Base-by-base conservation (phyloP, 2,888 invertebrate species). In the Agrilus mali region DNA sequence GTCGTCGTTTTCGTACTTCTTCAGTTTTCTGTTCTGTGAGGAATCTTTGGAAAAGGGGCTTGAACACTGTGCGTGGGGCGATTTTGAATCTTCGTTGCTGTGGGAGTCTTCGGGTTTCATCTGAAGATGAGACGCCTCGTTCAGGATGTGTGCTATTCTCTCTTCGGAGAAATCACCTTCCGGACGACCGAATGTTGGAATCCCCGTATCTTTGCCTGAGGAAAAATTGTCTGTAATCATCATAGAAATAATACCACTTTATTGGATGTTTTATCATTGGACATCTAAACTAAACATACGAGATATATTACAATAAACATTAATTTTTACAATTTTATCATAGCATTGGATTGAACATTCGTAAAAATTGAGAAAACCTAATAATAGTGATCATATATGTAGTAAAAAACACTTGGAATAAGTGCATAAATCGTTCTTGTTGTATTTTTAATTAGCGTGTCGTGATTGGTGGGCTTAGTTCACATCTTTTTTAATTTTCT, bases 1-100 rank as follows among this genome's bases (percentile, higher is more conserved):
- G 71, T 94, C 94, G 66, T 87, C 90, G 68, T 89, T 88, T 66
- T 88, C 87, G 69, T 88, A 89, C 58, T 89, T 87, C 61, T 86
- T 83, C 61, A 86, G 70, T 63, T 84, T 77, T 64, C 84, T 74
- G 57, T 79, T 84, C 62, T 82, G 80, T 59, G 78, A 75, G 33
- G 75, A 75, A 43, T 81, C 81, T 70, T 79, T 78, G 46, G 83
- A 83, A 63, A 86, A 85, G 2, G 89, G 89, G 41, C 88, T 88
- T 14, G 78, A 78, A 63, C 87, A 88, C 54, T 82, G 80, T 38
- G 81, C 79, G 48, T 83, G 77, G 14, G 82, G 82, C 27, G 88
- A 88, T 58, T 86, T 84, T 51, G 87, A 87, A 60, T 85, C 84
- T 39, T 84, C 85, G 56, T 83, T 84, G 63, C 83, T 84, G 58